These are phyloP conservation scores for Ammospiza maritima DNA, from an alignment of 2,797 vertebrate genomes.

Conservation along the genomic window DNA sequence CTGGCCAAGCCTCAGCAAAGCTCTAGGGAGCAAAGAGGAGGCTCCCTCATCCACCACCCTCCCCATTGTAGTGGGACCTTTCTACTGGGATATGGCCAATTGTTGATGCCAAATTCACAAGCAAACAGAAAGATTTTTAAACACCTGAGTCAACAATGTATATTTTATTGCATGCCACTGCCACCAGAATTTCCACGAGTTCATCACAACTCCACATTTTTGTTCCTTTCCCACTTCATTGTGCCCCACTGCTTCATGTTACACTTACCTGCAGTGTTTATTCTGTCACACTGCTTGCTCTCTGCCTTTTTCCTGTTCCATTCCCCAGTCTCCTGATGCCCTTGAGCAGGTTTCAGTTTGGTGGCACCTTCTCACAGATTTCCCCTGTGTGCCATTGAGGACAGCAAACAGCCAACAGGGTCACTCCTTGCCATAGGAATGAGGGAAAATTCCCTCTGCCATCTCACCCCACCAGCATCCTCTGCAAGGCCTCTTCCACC, in stretches of 20 bases:
- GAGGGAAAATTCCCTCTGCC: background rate
- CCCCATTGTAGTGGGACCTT: background rate
- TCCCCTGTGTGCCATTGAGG: background rate
- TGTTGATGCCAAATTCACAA: background rate
- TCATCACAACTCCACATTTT: background rate
- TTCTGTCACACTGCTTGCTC: background rate
- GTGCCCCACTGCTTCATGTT: background rate
- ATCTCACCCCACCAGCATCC: background rate
- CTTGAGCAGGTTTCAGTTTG: background rate
- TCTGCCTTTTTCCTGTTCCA: background rate
- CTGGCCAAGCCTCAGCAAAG: background rate
- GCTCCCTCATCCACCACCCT: background rate
- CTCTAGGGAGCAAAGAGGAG: background rate
- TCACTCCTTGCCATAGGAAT: background rate
- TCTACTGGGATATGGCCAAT: background rate
- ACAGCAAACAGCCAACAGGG: background rate
- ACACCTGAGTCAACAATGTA: background rate
- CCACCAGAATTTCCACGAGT: background rate
- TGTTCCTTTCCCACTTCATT: background rate
- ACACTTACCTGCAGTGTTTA: background rate
- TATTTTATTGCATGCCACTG: background rate
- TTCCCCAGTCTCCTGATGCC: background rate
- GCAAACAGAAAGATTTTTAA: conserved; percentile 23
- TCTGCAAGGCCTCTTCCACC: background rate
- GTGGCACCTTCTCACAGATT: background rate